A percentile compares a stretch with the other conserved stretches of the same genome.
These are phyloP conservation scores for Papilio demoleus DNA, from an alignment of 2,888 invertebrate species.

Conservation along the genomic window DNA sequence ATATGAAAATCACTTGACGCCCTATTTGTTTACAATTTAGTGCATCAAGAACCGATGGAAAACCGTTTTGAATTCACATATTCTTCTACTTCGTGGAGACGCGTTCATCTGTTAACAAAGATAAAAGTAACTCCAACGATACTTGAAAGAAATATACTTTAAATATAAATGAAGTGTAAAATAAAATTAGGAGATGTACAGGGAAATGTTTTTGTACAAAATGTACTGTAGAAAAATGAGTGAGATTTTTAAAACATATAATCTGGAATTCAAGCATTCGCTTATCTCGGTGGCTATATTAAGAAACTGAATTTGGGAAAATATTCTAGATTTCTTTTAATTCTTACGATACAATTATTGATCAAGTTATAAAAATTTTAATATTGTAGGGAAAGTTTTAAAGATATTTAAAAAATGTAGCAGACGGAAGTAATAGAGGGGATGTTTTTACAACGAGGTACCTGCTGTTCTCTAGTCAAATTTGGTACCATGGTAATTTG, in stretches of 20 bases:
- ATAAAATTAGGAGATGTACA: background rate
- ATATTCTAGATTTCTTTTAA: too few relatives aligned
- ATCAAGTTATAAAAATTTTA: too few relatives aligned
- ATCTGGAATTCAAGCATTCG: background rate
- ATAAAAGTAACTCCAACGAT: constrained; percentile 55
- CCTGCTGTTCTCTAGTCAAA: too few relatives aligned
- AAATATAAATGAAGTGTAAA: constrained; percentile 30
- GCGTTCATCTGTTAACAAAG: constrained; percentile 72
- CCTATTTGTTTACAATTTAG: constrained; percentile 31
- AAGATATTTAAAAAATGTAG: too few relatives aligned
- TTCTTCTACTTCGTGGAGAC: constrained; percentile 60
- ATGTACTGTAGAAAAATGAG: background rate
- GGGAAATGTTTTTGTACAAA: constrained; percentile 15
- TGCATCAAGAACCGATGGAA: constrained; percentile 31
- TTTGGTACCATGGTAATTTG: too few relatives aligned
- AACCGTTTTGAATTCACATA: constrained; percentile 50
- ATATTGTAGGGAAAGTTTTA: too few relatives aligned
- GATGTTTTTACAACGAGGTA: too few relatives aligned
- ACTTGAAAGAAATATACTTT: constrained; percentile 43
- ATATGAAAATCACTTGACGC: background rate
- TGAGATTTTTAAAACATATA: constrained; percentile 17
- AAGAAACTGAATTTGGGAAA: too few relatives aligned
- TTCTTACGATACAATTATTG: too few relatives aligned
- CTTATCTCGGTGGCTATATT: background rate
- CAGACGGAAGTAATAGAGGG: too few relatives aligned